Conservation (phyloP, 2,113 vertebrate genomes). For the Ranitomeya variabilis region DNA sequence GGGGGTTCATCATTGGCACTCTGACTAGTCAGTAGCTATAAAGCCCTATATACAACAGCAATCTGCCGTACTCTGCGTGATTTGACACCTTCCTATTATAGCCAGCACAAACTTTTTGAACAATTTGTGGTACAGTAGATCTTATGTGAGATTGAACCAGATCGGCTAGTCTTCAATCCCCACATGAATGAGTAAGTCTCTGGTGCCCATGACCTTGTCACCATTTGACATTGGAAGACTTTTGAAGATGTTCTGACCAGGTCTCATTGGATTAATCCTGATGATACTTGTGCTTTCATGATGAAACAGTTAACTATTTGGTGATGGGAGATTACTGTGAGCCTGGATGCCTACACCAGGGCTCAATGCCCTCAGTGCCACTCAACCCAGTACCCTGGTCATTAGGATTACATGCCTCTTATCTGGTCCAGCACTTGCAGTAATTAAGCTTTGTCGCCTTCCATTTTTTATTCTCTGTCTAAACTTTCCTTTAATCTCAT, state of each 20-base stretch:
- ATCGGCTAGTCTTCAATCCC: no score
- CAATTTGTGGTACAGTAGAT: no score
- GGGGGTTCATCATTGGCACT: no score
- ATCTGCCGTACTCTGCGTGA: no score
- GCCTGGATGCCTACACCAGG: not conserved
- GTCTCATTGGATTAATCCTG: not conserved
- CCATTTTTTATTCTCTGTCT: slow-evolving; percentile 18
- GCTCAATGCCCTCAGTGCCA: not conserved
- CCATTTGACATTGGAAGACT: not conserved
- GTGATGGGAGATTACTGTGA: not conserved
- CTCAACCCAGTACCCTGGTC: not conserved
- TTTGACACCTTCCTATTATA: no score
- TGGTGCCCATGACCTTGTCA: no score
- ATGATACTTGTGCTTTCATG: not conserved
- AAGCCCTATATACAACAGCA: no score
- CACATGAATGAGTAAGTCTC: no score
- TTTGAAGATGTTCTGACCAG: not conserved
- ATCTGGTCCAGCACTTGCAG: not conserved
- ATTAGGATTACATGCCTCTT: slow-evolving; percentile 38
- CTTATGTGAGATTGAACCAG: no score
- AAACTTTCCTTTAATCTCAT: slow-evolving; percentile 31
- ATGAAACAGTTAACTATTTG: not conserved
- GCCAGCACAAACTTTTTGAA: no score
- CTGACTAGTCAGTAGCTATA: no score
- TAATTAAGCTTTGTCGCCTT: slow-evolving; percentile 27